Evolutionary conservation across 2,113 vertebrate species (phyloP).

Genomic region (Tinamus guttatus): DNA sequence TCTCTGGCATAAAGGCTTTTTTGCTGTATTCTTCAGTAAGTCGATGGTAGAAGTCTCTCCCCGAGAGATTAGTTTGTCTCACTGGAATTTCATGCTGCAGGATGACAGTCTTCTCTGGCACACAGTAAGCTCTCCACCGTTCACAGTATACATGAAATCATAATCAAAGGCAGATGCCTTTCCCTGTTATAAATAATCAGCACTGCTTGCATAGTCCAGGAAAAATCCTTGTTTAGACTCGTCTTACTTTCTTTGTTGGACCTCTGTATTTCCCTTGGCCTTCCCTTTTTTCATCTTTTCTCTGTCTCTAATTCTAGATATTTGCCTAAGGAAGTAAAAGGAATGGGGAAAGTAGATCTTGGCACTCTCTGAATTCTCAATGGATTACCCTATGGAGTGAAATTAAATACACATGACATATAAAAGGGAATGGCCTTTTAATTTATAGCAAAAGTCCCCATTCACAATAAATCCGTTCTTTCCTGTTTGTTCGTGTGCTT

Average conservation of each 20-base stretch:
- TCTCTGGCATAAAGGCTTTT: conserved; percentile 65
- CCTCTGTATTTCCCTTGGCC: conserved; percentile 59
- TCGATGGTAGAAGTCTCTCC: conserved; percentile 68
- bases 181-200: conserved; percentile 68
- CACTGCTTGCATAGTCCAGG: conserved; percentile 55
- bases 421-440: conserved; percentile 67
- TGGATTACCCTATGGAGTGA: conserved; percentile 69
- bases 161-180: conserved; percentile 82
- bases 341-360: conserved; percentile 72
- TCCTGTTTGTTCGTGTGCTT: conserved; percentile 70
- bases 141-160: conserved; percentile 72
- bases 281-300: conserved; percentile 56
- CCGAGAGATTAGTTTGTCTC: conserved; percentile 76
- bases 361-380: conserved; percentile 65
- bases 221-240: conserved; percentile 76
- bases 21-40: conserved; percentile 60
- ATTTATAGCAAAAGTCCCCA: conserved; percentile 68
- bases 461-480: conserved; percentile 66
- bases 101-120: conserved; percentile 68
- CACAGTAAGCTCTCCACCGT: conserved; percentile 52
- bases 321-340: conserved; percentile 74
- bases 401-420: conserved; percentile 78
- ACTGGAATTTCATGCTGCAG: conserved; percentile 68
- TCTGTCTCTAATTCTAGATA: conserved; percentile 66
- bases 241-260: conserved; percentile 61